Evolutionary conservation across 2,888 invertebrate genomes (phyloP).

Genomic region (Sinohyriopsis cumingii): DNA sequence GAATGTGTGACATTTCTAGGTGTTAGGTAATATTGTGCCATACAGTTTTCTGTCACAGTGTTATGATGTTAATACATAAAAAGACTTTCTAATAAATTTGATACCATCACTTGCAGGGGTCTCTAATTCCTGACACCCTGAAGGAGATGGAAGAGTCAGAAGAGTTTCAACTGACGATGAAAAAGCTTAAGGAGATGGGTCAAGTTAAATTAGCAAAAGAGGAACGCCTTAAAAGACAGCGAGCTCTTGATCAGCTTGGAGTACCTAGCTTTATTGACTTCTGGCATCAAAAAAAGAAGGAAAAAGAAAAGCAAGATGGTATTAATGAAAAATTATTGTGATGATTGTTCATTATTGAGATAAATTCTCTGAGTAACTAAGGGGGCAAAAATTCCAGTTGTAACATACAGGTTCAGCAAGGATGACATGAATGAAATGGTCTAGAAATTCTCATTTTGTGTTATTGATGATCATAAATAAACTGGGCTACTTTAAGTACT

Average conservation of each 20-base stretch:
- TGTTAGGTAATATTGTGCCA: too few species aligned
- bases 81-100: too few species aligned
- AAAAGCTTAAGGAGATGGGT: slow-evolving; percentile 43
- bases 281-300: slow-evolving; percentile 34
- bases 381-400: not conserved
- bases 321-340: not conserved
- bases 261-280: slow-evolving; percentile 48
- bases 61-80: too few species aligned
- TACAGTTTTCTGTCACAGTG: too few species aligned
- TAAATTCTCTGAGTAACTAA: too few species aligned
- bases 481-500: too few species aligned
- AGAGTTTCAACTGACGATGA: slow-evolving; percentile 48
- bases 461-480: too few species aligned
- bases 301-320: slow-evolving; percentile 29
- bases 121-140: slow-evolving; percentile 50
- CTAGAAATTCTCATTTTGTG: too few species aligned
- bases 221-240: slow-evolving; percentile 49
- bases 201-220: slow-evolving; percentile 49
- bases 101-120: slow-evolving; percentile 34
- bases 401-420: not conserved
- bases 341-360: too few species aligned
- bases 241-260: slow-evolving; percentile 51
- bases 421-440: too few species aligned
- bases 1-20: too few species aligned
- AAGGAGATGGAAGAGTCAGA: slow-evolving; percentile 52